Percentiles rank a stretch among this genome's conserved stretches.
These are phyloP conservation scores for Etia nguti DNA, from an alignment of 2,113 vertebrate genomes.

Conservation along the genomic window DNA sequence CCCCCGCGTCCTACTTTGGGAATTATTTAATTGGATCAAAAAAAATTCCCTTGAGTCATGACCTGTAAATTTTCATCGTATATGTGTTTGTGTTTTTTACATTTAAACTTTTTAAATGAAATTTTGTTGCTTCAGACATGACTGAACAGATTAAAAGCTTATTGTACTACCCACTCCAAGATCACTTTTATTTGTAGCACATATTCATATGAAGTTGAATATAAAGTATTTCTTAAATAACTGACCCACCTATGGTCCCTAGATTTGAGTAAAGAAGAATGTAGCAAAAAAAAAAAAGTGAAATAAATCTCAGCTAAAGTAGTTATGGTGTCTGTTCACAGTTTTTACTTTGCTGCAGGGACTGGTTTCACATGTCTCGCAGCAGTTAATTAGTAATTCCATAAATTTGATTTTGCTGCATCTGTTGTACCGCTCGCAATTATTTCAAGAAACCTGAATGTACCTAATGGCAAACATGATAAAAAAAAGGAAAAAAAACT, in stretches of 20 bases:
- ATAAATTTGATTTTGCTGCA: neutral
- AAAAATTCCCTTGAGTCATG: conserved; percentile 32
- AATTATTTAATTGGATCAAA: conserved; percentile 50
- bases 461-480: neutral
- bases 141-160: conserved; percentile 64
- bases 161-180: conserved; percentile 56
- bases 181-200: conserved; percentile 57
- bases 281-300: conserved; percentile 49
- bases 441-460: neutral
- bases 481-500: neutral
- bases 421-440: neutral
- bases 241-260: conserved; percentile 58
- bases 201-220: conserved; percentile 58
- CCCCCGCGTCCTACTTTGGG: conserved; percentile 8
- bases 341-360: conserved; percentile 21
- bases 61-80: conserved; percentile 61
- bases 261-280: conserved; percentile 68
- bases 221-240: conserved; percentile 62
- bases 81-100: conserved; percentile 68
- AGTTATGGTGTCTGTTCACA: conserved; percentile 40
- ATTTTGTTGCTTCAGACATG: conserved; percentile 57
- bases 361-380: neutral
- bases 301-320: conserved; percentile 66
- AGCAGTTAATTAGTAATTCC: neutral
- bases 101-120: conserved; percentile 63